A percentile compares a stretch with the other conserved stretches of the same genome.
phyloP scores from a whole-genome alignment of 1,140 invertebrate species.

The Rhysida immarginata region DNA sequence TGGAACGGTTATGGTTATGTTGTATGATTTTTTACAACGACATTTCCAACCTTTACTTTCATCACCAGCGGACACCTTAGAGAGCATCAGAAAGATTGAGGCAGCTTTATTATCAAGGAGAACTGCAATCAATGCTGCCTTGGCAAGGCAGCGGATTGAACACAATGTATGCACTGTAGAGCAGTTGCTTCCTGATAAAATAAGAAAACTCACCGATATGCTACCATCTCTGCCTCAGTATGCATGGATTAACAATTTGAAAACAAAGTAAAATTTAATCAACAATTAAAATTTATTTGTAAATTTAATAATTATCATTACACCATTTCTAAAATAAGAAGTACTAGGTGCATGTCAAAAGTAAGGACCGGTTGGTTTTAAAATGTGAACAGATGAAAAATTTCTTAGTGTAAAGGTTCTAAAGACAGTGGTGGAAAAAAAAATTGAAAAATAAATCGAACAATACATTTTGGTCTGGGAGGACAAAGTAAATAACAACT shows the following conservation, averaged over 20 bases:
- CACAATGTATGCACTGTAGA: not conserved
- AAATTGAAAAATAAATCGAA: too few relatives aligned
- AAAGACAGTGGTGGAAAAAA: too few relatives aligned
- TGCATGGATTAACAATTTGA: constrained; percentile 1
- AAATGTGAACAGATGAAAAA: too few relatives aligned
- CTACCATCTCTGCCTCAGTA: not conserved
- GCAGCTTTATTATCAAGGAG: not conserved
- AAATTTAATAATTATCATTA: too few relatives aligned
- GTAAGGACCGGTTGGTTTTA: too few relatives aligned
- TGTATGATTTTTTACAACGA: constrained; percentile 2
- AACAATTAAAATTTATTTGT: not conserved
- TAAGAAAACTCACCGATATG: not conserved
- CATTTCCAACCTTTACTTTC: too few relatives aligned
- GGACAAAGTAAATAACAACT: too few relatives aligned
- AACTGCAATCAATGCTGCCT: constrained; percentile 1
- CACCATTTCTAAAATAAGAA: too few relatives aligned
- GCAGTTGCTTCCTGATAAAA: not conserved
- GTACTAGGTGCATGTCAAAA: too few relatives aligned
- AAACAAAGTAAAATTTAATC: not conserved
- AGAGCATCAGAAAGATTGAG: not conserved
- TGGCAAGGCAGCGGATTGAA: not conserved
- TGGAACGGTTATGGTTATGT: constrained; percentile 1
- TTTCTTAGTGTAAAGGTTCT: too few relatives aligned
- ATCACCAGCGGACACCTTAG: not conserved
- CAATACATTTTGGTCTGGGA: too few relatives aligned